Percentiles rank a stretch among this genome's conserved stretches.
Conservation (phyloP, 2,888 invertebrate genomes). For the Siphlonurus alternatus region DNA sequence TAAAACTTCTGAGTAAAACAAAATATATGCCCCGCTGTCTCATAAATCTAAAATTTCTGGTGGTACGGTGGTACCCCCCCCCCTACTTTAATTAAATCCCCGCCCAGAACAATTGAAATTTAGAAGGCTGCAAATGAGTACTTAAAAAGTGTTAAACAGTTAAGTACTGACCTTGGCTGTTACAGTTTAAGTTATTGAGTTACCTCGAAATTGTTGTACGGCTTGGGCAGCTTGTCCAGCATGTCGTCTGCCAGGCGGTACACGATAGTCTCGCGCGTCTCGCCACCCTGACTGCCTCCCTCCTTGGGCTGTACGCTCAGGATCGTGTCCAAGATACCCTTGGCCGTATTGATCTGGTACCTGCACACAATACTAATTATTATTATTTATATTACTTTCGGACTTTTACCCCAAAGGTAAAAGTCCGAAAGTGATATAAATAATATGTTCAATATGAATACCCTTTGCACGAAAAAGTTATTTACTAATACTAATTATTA, state of each 20-base stretch:
- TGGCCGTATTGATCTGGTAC: slow-evolving; percentile 92
- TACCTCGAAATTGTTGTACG: slow-evolving; percentile 73
- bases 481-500: background rate
- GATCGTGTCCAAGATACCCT: slow-evolving; percentile 83
- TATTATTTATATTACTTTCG: background rate
- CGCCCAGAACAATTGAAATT: no score
- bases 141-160: no score
- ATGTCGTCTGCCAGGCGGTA: slow-evolving; percentile 87
- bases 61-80: no score
- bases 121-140: no score
- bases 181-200: no score
- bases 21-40: no score
- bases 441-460: no score
- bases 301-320: slow-evolving; percentile 96
- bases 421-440: background rate
- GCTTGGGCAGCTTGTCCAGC: slow-evolving; percentile 68
- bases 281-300: slow-evolving; percentile 76
- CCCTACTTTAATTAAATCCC: no score
- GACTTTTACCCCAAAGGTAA: background rate
- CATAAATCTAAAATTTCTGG: no score
- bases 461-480: no score
- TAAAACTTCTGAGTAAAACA: no score
- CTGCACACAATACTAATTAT: slow-evolving; percentile 19
- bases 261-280: slow-evolving; percentile 83
- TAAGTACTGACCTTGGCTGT: no score